phyloP scores from a whole-genome alignment of 2,888 invertebrate genomes.

The Epsilonema sp. region DNA sequence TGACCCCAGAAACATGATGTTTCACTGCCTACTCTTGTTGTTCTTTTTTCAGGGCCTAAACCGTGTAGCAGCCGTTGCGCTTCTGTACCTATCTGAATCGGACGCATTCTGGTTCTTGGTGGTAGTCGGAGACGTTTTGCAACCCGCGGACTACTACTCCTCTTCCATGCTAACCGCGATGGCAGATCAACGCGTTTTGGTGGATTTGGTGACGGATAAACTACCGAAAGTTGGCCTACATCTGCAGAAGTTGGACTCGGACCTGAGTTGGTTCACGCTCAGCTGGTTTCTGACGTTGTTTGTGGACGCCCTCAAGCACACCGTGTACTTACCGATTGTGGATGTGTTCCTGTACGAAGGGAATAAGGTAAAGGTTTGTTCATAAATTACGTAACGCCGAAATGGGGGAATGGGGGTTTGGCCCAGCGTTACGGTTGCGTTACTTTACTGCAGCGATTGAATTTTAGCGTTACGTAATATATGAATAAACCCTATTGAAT shows the following conservation, averaged over 20 bases:
- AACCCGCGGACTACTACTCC: constrained; percentile 38
- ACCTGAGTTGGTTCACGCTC: constrained; percentile 36
- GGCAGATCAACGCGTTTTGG: constrained; percentile 39
- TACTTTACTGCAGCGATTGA: no score
- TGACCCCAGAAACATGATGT: neutral
- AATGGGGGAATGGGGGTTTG: no score
- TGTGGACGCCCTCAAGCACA: constrained; percentile 38
- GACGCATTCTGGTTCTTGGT: constrained; percentile 39
- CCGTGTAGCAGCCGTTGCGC: constrained; percentile 38
- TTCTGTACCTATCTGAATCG: constrained; percentile 38
- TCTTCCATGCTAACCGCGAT: constrained; percentile 37
- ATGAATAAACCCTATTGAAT: no score
- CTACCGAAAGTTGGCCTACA: constrained; percentile 34
- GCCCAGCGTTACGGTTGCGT: no score
- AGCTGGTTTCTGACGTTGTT: constrained; percentile 41
- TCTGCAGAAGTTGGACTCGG: constrained; percentile 23
- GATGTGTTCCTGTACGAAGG: constrained; percentile 40
- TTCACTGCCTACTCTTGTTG: neutral
- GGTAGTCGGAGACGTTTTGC: constrained; percentile 37
- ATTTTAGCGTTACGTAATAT: no score
- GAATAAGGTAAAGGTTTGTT: constrained; percentile 32
- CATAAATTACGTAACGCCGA: no score
- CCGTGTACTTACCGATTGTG: constrained; percentile 38
- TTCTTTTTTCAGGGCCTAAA: constrained; percentile 36
- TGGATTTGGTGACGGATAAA: constrained; percentile 38